phyloP scores from a whole-genome alignment of 2,113 vertebrate genomes.

The Psophia crepitans region DNA sequence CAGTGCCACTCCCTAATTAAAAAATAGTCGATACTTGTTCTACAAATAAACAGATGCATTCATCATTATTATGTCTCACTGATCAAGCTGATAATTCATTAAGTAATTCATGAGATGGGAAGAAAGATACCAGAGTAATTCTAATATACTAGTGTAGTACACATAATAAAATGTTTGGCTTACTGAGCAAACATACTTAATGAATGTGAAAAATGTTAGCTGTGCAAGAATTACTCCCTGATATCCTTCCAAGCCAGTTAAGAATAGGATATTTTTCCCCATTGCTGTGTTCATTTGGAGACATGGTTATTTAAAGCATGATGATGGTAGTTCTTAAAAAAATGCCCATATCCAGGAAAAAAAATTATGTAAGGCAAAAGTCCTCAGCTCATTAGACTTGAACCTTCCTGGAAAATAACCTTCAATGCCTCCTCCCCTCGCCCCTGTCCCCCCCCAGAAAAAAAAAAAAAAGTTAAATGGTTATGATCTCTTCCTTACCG shows the following conservation, averaged over 20 bases:
- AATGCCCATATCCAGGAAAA: constrained; percentile 1
- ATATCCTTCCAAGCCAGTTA: not conserved
- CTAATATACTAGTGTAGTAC: not conserved
- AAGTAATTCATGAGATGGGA: not conserved
- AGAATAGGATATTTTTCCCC: not conserved
- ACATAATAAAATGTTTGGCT: not conserved
- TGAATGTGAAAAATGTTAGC: not conserved
- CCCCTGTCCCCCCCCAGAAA: not conserved
- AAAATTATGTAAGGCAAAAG: not conserved
- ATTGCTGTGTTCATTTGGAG: constrained; percentile 5
- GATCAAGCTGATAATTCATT: not conserved
- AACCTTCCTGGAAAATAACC: constrained; percentile 9
- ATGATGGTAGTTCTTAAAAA: constrained; percentile 11
- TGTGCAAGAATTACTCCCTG: not conserved
- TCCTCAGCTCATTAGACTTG: constrained; percentile 13
- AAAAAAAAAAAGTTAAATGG: not conserved
- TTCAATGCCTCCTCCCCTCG: not conserved
- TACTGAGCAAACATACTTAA: not conserved
- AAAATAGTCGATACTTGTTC: not conserved
- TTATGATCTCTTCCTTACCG: not conserved
- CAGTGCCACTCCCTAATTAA: not conserved
- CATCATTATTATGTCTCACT: not conserved
- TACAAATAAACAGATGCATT: not conserved
- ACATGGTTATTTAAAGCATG: not conserved
- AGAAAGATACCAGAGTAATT: not conserved